A percentile compares a stretch with the other conserved stretches of the same genome.
phyloP scores from a whole-genome alignment of 2,797 vertebrate species.

The Pseudotriccus pelzelni region DNA sequence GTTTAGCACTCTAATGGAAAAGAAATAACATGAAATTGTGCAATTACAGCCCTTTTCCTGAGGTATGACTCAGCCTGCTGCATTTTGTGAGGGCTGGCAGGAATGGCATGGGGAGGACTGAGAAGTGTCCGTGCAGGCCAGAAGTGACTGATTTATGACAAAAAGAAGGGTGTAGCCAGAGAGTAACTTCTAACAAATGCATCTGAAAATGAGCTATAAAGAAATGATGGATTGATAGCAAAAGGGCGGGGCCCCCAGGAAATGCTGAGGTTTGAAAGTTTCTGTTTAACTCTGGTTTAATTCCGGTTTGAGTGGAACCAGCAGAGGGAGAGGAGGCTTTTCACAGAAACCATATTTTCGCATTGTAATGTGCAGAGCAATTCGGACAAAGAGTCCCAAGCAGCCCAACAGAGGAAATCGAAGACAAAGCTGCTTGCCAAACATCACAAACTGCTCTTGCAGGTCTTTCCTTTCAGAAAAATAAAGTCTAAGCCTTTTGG shows the following conservation, averaged over 20 bases:
- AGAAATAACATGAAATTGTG: conserved; percentile 35
- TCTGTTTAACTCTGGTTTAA: conserved; percentile 14
- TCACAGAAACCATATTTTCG: not conserved
- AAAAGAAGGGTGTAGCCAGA: conserved; percentile 10
- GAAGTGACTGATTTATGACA: conserved; percentile 1
- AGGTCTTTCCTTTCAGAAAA: not conserved
- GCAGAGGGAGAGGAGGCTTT: not conserved
- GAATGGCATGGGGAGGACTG: not conserved
- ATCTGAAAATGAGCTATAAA: conserved; percentile 36
- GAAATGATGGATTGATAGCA: conserved; percentile 27
- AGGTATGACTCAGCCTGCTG: conserved; percentile 33
- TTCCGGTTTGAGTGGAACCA: conserved; percentile 6
- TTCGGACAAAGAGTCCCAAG: not conserved
- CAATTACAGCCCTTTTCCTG: conserved; percentile 26
- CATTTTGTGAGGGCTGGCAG: not conserved
- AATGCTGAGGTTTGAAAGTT: not conserved
- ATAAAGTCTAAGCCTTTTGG: not conserved
- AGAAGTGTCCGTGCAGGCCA: conserved; percentile 8
- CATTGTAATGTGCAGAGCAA: not conserved
- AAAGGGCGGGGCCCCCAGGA: conserved; percentile 17
- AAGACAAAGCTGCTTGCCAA: not conserved
- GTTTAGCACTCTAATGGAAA: conserved; percentile 25
- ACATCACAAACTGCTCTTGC: not conserved
- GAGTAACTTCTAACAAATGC: conserved; percentile 24
- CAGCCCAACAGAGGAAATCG: not conserved